These are phyloP conservation scores for Danaus plexippus DNA, from an alignment of 1,140 invertebrate species.

Conservation along the genomic window DNA sequence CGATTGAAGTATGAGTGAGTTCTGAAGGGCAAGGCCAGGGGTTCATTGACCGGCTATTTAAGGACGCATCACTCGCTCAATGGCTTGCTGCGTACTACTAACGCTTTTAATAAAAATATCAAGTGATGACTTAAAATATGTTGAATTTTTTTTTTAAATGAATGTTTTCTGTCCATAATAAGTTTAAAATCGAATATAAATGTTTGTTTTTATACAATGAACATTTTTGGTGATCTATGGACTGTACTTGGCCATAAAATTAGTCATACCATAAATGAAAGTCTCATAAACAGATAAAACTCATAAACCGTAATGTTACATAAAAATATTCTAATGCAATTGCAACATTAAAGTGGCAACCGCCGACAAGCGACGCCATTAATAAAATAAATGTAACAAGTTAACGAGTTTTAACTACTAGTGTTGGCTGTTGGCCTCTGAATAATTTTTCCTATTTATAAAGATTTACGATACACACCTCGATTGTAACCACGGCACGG, in stretches of 20 bases:
- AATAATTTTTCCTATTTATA: slow-evolving; percentile 26
- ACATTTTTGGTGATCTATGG: too few species aligned
- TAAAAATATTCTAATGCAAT: too few species aligned
- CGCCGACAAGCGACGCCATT: slow-evolving; percentile 10
- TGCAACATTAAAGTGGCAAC: slow-evolving; percentile 10
- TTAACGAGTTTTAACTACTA: slow-evolving; percentile 23
- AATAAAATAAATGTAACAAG: slow-evolving; percentile 20
- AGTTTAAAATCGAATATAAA: too few species aligned
- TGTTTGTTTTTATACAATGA: too few species aligned
- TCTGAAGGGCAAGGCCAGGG: slow-evolving; percentile 57
- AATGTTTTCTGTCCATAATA: too few species aligned
- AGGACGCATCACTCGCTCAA: slow-evolving; percentile 27
- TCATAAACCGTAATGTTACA: too few species aligned
- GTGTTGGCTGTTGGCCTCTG: slow-evolving; percentile 21
- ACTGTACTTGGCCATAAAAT: too few species aligned
- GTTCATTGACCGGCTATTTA: slow-evolving; percentile 38
- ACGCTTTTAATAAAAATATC: too few species aligned
- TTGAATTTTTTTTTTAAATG: too few species aligned
- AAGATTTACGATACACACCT: slow-evolving; percentile 17
- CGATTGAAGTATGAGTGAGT: slow-evolving; percentile 38
- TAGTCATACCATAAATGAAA: too few species aligned
- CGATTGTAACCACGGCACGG: background rate
- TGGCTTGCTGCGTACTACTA: background rate
- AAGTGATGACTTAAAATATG: too few species aligned
- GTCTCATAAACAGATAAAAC: too few species aligned